phyloP scores from a whole-genome alignment of 2,888 invertebrate genomes.

The Allolobophora icterica region DNA sequence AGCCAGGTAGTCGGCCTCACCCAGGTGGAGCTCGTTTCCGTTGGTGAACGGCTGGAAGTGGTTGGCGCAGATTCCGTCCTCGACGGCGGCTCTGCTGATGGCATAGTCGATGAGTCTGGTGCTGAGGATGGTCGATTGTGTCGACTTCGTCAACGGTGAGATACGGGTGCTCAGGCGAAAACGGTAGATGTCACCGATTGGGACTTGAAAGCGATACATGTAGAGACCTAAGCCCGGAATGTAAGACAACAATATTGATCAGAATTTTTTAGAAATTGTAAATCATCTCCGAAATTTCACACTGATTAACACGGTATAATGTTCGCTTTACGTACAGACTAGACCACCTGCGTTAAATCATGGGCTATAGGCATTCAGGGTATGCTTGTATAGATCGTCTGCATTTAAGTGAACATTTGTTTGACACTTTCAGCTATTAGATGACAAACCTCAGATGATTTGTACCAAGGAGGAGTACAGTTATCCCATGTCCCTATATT shows the following conservation, averaged over 20 bases:
- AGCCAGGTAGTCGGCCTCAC: slow-evolving; percentile 22
- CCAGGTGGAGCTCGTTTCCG: not conserved
- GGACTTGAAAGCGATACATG: not conserved
- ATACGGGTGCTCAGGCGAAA: not conserved
- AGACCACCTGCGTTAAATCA: too few relatives aligned
- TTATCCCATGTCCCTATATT: too few relatives aligned
- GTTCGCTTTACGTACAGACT: too few relatives aligned
- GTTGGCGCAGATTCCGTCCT: slow-evolving; percentile 4
- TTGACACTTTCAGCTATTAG: too few relatives aligned
- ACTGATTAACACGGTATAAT: too few relatives aligned
- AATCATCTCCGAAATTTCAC: too few relatives aligned
- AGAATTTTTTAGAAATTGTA: not conserved
- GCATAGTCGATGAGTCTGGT: not conserved
- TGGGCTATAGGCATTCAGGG: too few relatives aligned
- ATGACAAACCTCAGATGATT: too few relatives aligned
- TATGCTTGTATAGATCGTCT: too few relatives aligned
- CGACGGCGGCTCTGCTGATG: not conserved
- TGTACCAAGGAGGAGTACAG: too few relatives aligned
- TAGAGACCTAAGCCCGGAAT: not conserved
- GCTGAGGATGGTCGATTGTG: not conserved
- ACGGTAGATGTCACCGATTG: not conserved
- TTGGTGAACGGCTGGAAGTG: not conserved
- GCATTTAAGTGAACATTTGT: too few relatives aligned
- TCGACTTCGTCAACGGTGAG: not conserved
- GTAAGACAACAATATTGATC: not conserved